These are phyloP conservation scores for Rhinopomastus cyanomelas DNA, from an alignment of 2,113 vertebrate genomes.

Conservation along the genomic window DNA sequence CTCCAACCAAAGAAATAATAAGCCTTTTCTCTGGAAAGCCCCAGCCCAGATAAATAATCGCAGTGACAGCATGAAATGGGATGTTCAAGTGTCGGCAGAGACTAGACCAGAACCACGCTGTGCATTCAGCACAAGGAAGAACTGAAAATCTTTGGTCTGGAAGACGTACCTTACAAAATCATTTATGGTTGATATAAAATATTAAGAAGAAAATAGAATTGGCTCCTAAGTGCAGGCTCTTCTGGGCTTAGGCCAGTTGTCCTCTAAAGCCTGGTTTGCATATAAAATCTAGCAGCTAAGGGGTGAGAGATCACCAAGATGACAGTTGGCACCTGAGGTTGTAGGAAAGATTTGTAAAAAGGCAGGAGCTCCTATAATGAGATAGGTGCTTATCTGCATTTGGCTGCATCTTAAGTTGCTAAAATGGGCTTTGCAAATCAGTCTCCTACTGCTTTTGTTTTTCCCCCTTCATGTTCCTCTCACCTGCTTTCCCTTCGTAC, in stretches of 20 bases:
- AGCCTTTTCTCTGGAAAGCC: conserved; percentile 45
- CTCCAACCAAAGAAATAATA: conserved; percentile 54
- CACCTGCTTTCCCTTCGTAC: not conserved
- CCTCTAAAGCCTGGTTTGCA: not conserved
- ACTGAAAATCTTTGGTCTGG: conserved; percentile 1
- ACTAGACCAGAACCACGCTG: conserved; percentile 28
- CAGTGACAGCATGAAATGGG: conserved; percentile 60
- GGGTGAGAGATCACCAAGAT: not conserved
- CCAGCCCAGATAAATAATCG: conserved; percentile 48
- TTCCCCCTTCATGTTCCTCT: not conserved
- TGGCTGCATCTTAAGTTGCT: conserved; percentile 50
- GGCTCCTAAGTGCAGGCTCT: not conserved
- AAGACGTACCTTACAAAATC: conserved; percentile 1
- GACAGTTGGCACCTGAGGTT: not conserved
- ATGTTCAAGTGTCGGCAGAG: conserved; percentile 48
- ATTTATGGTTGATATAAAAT: not conserved
- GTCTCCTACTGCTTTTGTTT: conserved; percentile 28
- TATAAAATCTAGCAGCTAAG: not conserved
- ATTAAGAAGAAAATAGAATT: not conserved
- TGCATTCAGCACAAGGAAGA: conserved; percentile 29
- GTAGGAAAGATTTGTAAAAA: conserved; percentile 46
- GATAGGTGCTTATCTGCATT: conserved; percentile 43
- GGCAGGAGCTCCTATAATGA: not conserved
- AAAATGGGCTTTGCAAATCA: conserved; percentile 52
- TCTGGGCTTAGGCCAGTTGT: not conserved